Percentiles rank a stretch among this genome's conserved stretches.
These are phyloP conservation scores for Callyntrura guangdongensis DNA, from an alignment of 2,888 invertebrate species.

Conservation along the genomic window DNA sequence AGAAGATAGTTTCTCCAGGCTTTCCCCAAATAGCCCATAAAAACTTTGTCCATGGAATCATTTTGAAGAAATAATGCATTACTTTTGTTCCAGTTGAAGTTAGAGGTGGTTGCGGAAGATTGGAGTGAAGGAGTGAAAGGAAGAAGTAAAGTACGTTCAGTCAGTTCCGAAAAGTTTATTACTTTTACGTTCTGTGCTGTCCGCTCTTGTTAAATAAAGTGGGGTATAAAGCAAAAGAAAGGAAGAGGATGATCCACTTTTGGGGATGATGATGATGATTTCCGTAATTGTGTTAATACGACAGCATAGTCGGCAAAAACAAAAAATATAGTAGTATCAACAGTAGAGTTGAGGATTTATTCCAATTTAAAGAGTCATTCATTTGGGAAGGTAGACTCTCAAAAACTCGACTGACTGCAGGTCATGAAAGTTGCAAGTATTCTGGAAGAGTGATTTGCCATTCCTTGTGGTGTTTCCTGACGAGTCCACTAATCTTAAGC, in stretches of 20 bases:
- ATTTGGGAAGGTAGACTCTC: not conserved
- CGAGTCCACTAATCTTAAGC: too few species aligned
- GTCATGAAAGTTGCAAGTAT: not conserved
- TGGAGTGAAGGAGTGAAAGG: conserved; percentile 6
- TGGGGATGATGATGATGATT: not conserved
- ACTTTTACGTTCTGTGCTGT: not conserved
- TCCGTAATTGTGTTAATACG: not conserved
- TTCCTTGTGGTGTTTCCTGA: too few species aligned
- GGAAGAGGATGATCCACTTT: conserved; percentile 14
- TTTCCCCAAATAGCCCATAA: conserved; percentile 71
- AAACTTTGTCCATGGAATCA: conserved; percentile 54
- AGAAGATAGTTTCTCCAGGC: not conserved
- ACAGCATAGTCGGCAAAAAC: not conserved
- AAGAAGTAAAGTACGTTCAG: not conserved
- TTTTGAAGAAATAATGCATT: conserved; percentile 58
- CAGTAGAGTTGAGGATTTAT: not conserved
- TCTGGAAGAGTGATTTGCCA: not conserved
- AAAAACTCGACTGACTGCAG: not conserved
- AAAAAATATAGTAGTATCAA: too few species aligned
- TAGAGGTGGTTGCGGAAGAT: not conserved
- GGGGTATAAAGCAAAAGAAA: not conserved
- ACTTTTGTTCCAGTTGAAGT: conserved; percentile 44
- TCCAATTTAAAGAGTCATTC: conserved; percentile 21
- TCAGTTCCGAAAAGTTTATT: conserved; percentile 17
- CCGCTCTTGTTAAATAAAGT: not conserved